Evolutionary conservation across 1,140 invertebrate species (phyloP).

Genomic region (Trichonephila clavata): DNA sequence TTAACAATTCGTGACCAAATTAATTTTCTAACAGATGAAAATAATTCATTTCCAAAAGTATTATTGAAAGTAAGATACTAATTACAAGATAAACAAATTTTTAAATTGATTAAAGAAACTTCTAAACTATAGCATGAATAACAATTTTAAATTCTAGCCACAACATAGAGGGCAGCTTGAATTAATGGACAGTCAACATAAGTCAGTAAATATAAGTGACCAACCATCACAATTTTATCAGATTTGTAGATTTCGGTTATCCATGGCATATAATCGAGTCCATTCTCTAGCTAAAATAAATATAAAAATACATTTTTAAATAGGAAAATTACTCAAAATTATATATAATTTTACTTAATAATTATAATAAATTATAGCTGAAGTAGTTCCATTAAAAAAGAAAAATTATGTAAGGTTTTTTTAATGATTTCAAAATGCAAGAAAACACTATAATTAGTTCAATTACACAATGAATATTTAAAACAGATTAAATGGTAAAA

Average conservation of each 20-base stretch:
- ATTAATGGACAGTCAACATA: conserved; percentile 48
- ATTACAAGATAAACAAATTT: conserved; percentile 20
- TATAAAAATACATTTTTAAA: background rate
- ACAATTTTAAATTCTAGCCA: conserved; percentile 35
- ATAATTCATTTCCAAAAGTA: background rate
- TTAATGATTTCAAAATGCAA: too few species aligned
- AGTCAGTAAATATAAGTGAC: conserved; percentile 19
- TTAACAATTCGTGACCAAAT: too few species aligned
- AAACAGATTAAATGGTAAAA: too few species aligned
- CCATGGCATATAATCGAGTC: conserved; percentile 96
- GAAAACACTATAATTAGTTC: too few species aligned
- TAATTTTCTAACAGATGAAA: background rate
- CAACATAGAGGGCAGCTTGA: conserved; percentile 58
- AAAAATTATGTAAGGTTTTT: too few species aligned
- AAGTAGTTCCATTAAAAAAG: too few species aligned
- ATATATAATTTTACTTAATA: background rate
- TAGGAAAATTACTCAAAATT: background rate
- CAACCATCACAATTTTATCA: conserved; percentile 32
- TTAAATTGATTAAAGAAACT: background rate
- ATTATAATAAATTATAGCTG: background rate
- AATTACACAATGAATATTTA: too few species aligned
- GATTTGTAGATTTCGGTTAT: conserved; percentile 76
- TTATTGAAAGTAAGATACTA: conserved; percentile 1
- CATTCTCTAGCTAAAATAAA: conserved; percentile 90
- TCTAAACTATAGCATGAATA: conserved; percentile 50